These are phyloP conservation scores for Thumatha senex DNA, from an alignment of 2,888 invertebrate species.

Conservation along the genomic window DNA sequence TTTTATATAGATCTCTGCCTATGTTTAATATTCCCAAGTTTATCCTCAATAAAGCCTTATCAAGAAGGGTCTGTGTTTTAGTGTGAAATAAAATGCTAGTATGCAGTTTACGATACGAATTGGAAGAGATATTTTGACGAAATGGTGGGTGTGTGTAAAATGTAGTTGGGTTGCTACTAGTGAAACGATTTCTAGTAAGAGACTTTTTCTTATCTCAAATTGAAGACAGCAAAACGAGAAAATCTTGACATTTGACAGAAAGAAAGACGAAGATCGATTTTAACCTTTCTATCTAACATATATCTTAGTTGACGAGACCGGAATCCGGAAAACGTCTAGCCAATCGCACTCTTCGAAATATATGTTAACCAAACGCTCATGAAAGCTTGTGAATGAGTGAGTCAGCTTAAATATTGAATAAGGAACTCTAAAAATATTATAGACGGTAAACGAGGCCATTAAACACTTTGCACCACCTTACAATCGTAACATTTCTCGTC, in stretches of 20 bases:
- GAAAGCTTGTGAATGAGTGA: too few relatives aligned
- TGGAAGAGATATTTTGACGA: conserved; percentile 14
- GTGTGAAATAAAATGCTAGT: conserved; percentile 37
- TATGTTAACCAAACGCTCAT: too few relatives aligned
- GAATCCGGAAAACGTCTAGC: too few relatives aligned
- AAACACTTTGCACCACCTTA: conserved; percentile 10
- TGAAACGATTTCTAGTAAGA: background rate
- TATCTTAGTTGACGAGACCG: background rate
- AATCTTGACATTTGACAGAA: too few relatives aligned
- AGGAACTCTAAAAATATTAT: conserved; percentile 3
- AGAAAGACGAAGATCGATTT: too few relatives aligned
- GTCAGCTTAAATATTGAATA: background rate
- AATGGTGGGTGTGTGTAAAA: conserved; percentile 28
- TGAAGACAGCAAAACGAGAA: background rate
- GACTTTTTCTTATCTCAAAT: background rate
- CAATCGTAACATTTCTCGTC: conserved; percentile 11
- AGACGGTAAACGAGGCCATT: conserved; percentile 2
- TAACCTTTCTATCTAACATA: background rate
- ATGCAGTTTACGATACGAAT: conserved; percentile 39
- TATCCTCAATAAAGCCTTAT: conserved; percentile 35
- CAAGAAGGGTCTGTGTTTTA: conserved; percentile 35
- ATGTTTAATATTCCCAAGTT: conserved; percentile 14
- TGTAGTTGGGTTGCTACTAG: background rate
- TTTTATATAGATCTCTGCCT: background rate
- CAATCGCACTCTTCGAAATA: too few relatives aligned